Base-by-base conservation (phyloP, 2,113 vertebrate genomes). In the Labeo catla region DNA sequence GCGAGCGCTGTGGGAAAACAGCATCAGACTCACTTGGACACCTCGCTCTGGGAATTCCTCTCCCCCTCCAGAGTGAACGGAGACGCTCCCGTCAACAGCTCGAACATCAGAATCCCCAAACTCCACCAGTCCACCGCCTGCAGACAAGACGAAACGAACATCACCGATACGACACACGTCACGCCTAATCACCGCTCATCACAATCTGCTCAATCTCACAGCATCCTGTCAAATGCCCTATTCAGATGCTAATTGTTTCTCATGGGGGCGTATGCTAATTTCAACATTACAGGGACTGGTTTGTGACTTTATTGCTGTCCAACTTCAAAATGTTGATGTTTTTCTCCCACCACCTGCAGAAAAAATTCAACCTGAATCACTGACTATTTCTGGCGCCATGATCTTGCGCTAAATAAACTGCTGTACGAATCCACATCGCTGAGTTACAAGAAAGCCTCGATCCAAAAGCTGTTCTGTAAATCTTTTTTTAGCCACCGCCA, bases 71-170 rank as follows among this genome's bases (percentile, higher is more conserved):
- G 87, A 2, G 97, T 98, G 89, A 98, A 98, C 10, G 97, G 97
- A 23, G 97, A 97, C 0, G 97, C 97, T 45, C 97, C 97, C 0
- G 97, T 98, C 90, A 98, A 93, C 78, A 97, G 94, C 92, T 98
- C 97, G 39, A 97, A 98, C 92, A 97, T 96, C 87, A 97, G 91
- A 92, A 97, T 97, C 3, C 97, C 97, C 59, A 98, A 92, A 86
- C 97, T 98, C 97, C 97, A 98, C 97, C 97, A 97, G 91, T 98
- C 97, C 84, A 98, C 97, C 0, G 96, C 95, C 97, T 98, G 81
- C 7, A 50, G 52, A n/a, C 15, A 11, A 16, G 19, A 45, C 21
- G 39, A 2, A 70, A 19, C 1, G 36, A 70, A 70, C 4, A 52
- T 50, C 4, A 52, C 19, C 43, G 47, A 39, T 47, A n/a, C 47